Conservation (phyloP, 2,113 vertebrate species). For the Progne subis region DNA sequence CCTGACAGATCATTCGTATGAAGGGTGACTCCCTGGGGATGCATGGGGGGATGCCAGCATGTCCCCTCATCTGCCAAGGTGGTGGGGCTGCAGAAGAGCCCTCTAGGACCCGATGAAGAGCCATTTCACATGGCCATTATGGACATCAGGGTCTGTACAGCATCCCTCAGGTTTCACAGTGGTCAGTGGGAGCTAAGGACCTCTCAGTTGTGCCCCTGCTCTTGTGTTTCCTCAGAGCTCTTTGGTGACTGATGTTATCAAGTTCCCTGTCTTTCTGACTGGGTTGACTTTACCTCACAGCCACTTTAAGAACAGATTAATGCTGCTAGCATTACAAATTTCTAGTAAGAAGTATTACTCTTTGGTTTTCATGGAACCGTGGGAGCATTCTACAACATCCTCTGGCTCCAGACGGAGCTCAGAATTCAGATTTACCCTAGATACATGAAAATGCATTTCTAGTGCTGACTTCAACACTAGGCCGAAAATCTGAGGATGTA, state of each 20-base stretch:
- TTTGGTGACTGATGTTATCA: background rate
- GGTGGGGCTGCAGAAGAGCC: background rate
- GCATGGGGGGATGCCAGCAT: background rate
- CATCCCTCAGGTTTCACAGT: background rate
- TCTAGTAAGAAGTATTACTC: background rate
- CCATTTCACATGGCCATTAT: accelerated
- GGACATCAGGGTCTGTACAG: background rate
- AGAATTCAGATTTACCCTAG: background rate
- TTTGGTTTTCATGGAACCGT: background rate
- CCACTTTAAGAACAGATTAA: background rate
- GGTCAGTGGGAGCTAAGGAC: background rate
- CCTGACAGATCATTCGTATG: background rate
- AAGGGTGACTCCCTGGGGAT: background rate
- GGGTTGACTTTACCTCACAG: background rate
- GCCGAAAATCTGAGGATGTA: background rate
- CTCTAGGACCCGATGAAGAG: background rate
- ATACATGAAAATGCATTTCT: background rate
- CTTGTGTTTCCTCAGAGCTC: background rate
- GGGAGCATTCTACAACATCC: background rate
- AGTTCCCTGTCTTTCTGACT: background rate
- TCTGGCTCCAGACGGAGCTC: background rate
- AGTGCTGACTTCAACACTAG: background rate
- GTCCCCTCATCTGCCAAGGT: background rate
- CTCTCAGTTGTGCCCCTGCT: background rate
- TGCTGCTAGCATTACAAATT: background rate